Evolutionary conservation across 30 jellyfish, hydroid and myxozoan genomes (phyloP).

Genomic region (Turritopsis dohrnii): DNA sequence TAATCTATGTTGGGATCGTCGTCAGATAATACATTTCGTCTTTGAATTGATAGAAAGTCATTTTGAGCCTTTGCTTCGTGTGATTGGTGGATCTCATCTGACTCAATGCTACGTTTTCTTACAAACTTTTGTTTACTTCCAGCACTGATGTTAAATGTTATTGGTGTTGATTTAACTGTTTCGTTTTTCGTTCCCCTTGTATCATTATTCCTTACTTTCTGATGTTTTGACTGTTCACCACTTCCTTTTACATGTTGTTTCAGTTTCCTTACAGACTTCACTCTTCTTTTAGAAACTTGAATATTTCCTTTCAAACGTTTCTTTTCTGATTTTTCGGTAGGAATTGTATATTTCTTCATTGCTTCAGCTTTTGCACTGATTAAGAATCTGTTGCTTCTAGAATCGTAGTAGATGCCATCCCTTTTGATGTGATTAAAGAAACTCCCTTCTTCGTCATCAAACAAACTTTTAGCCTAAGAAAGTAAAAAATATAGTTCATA

Average conservation of each 20-base stretch:
- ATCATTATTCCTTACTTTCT: neutral
- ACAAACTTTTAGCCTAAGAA: conserved; percentile 35
- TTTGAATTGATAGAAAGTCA: conserved; percentile 11
- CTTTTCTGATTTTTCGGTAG: too few species aligned
- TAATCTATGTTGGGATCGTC: conserved; percentile 62
- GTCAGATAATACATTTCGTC: conserved; percentile 54
- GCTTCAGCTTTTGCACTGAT: conserved; percentile 29
- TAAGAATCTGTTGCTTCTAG: conserved; percentile 18
- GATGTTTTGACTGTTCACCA: neutral
- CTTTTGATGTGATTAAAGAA: conserved; percentile 6
- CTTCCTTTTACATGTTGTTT: neutral
- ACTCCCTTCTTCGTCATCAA: conserved; percentile 31
- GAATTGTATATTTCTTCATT: neutral
- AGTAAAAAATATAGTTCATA: neutral
- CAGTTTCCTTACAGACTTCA: neutral
- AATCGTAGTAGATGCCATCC: conserved; percentile 43
- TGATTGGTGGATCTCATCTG: neutral
- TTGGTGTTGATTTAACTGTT: neutral
- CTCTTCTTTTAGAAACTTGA: neutral
- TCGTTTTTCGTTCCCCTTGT: neutral
- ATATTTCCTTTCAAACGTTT: too few species aligned
- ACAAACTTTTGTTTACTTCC: neutral
- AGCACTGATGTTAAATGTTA: neutral
- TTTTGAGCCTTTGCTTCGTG: neutral
- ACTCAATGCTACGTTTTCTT: neutral